A percentile compares a stretch with the other conserved stretches of the same genome.
These are phyloP conservation scores for Apotomis capreana DNA, from an alignment of 2,888 invertebrate species.

Conservation along the genomic window DNA sequence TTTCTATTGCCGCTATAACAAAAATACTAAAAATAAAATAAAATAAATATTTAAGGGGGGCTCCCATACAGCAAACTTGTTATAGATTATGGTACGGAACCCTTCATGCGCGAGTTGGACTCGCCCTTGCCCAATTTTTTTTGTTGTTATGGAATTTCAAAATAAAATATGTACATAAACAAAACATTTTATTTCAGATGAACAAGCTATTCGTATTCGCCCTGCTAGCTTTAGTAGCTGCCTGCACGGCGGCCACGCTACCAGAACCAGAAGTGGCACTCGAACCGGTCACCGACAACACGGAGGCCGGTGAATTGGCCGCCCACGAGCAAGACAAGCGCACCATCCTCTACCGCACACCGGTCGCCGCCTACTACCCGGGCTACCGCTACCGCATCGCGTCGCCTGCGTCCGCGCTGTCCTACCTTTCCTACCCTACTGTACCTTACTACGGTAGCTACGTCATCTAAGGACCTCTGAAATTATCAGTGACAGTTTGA, in stretches of 20 bases:
- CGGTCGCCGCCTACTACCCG: background rate
- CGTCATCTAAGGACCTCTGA: no score
- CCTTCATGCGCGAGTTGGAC: no score
- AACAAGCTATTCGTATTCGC: conserved; percentile 21
- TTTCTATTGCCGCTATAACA: no score
- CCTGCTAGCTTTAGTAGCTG: conserved; percentile 18
- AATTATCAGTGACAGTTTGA: background rate
- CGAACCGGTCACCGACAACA: background rate
- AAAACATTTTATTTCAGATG: conserved; percentile 23
- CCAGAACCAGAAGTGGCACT: background rate
- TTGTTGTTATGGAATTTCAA: no score
- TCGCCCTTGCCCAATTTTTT: no score
- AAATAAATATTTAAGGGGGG: no score
- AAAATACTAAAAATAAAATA: no score
- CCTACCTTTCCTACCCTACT: background rate
- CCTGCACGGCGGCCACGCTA: conserved; percentile 1
- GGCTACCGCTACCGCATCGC: background rate
- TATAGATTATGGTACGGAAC: no score
- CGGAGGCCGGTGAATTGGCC: no score
- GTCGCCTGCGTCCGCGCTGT: background rate
- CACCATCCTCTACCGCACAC: conserved; percentile 4
- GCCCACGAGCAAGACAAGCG: conserved; percentile 2
- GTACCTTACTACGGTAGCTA: conserved; percentile 4
- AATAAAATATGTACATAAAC: no score
- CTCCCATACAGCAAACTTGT: no score